A percentile compares a stretch with the other conserved stretches of the same genome.
Evolutionary conservation across 2,797 vertebrate genomes (phyloP).

Genomic region (Ptychobarbus kaznakovi): DNA sequence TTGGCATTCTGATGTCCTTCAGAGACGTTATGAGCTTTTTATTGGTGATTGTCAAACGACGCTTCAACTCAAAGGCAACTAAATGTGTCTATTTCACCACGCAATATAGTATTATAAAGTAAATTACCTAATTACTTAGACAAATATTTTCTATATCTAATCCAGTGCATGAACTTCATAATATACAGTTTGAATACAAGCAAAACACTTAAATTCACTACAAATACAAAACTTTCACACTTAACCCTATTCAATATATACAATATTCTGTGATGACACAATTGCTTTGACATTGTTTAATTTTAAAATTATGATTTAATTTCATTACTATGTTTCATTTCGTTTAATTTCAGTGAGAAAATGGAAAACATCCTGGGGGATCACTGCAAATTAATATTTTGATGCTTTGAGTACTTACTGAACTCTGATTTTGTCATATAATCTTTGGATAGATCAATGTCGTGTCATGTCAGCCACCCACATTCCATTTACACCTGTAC

Average conservation of each 20-base stretch:
- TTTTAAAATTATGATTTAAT: background rate
- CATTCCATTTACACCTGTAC: conserved; percentile 11
- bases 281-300: background rate
- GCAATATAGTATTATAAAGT: background rate
- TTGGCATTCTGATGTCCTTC: background rate
- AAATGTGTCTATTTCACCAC: background rate
- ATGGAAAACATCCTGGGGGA: background rate
- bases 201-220: no score
- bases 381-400: background rate
- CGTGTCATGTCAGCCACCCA: background rate
- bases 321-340: background rate
- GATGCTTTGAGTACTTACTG: background rate
- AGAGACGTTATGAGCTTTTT: background rate
- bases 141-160: background rate
- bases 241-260: no score
- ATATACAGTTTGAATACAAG: background rate
- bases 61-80: background rate
- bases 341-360: background rate
- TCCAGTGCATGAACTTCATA: background rate
- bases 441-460: background rate
- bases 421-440: background rate
- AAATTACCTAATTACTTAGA: background rate
- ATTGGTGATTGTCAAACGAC: background rate
- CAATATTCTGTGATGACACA: background rate
- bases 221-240: background rate